phyloP scores from a whole-genome alignment of 2,888 invertebrate genomes.

The Tetanocera ferruginea region DNA sequence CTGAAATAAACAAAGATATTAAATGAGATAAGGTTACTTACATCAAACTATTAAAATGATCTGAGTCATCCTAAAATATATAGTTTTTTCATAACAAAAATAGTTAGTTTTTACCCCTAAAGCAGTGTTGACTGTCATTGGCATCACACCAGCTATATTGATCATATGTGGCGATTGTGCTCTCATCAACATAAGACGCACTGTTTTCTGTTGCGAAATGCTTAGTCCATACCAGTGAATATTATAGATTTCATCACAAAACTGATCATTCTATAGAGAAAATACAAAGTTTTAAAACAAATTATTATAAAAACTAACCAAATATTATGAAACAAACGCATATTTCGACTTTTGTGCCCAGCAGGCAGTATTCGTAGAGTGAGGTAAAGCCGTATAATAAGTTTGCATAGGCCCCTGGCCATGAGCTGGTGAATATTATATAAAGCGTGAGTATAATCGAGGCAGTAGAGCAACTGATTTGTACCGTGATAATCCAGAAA shows the following conservation, averaged over 20 bases:
- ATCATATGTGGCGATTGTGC: slow-evolving; percentile 45
- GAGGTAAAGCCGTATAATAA: slow-evolving; percentile 44
- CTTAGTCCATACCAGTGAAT: slow-evolving; percentile 50
- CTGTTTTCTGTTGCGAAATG: slow-evolving; percentile 44
- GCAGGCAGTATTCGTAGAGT: slow-evolving; percentile 55
- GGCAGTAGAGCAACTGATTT: slow-evolving; percentile 41
- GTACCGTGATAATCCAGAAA: slow-evolving; percentile 41
- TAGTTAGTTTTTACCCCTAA: slow-evolving; percentile 40
- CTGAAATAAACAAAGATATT: no score
- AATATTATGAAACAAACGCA: slow-evolving; percentile 50
- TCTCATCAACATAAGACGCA: slow-evolving; percentile 46
- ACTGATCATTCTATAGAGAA: slow-evolving; percentile 46
- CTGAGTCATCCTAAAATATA: no score
- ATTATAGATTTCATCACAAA: slow-evolving; percentile 48
- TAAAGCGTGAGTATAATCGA: slow-evolving; percentile 51
- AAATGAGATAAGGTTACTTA: no score
- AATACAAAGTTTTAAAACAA: background rate
- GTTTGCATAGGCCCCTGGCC: slow-evolving; percentile 53
- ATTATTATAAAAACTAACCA: background rate
- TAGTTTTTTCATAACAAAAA: no score
- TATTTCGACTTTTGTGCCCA: slow-evolving; percentile 53
- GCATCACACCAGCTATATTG: slow-evolving; percentile 47
- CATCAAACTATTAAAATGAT: no score
- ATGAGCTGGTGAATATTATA: slow-evolving; percentile 48
- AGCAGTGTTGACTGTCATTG: slow-evolving; percentile 48